Evolutionary conservation across 2,888 invertebrate genomes (phyloP), one percentile per base, ranked within the genome.

Genomic region (Sussaba pulchella): DNA sequence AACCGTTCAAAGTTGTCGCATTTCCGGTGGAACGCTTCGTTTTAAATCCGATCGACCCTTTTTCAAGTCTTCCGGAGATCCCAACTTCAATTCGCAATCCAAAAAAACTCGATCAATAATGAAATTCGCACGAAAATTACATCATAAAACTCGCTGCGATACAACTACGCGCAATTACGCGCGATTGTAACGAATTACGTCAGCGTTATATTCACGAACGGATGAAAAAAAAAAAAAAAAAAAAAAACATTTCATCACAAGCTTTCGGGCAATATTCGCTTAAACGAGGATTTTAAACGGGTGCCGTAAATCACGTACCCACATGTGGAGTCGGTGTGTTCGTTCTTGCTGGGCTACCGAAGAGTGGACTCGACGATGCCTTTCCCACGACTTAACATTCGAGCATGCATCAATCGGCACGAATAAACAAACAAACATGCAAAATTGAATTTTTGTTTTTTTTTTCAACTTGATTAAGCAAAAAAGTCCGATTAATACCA

Each of bases 291-390:
- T 61, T 41, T 41, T 10, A 10, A 41, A 61, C 70, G 57, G 43
- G 31, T 31, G 54, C n/a, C 19, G 31, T 70, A 45, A 57, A 43
- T 84, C 84, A 89, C 91, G 86, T 91, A 91, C 91, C 91, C 76
- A 80, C 84, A 83, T 87, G 84, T 73, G 84, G 82, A 73, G 89
- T 84, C 76, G 88, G 84, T 54, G 88, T 84, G 84, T 84, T 85
- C 81, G 88, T 87, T 83, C 86, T 87, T 84, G 88, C 90, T 82
- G 91, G 91, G 78, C 91, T 91, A 88, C 91, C 91, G 66, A 88
- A 87, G 87, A 89, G 89, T 70, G 91, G 91, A 86, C 91, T 91
- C 79, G 84, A 83, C 54, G 90, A 89, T 83, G 86, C 87, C 86
- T 90, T 91, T 79, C 88, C 88, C 77, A 86, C 83, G 71, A 88